Evolutionary conservation across 2,113 vertebrate species (phyloP), one percentile per base, ranked within the genome.

Genomic region (Epinephelus fuscoguttatus): DNA sequence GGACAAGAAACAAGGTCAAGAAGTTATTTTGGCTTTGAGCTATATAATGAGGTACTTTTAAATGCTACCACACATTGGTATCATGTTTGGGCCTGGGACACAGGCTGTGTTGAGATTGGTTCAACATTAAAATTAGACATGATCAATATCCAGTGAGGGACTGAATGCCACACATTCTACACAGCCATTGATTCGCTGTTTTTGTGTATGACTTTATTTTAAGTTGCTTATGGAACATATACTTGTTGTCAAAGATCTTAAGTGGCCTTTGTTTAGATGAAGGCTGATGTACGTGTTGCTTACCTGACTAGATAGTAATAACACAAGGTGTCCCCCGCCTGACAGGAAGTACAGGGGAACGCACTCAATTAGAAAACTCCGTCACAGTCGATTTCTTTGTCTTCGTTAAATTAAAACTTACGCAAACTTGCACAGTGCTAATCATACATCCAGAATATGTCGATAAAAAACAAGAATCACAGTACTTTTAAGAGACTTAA

Each of bases 211-310:
- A 11, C 15, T 73, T 85, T 77, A 42, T 52, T 74, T 70, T 19
- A 60, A 66, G 66, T 19, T 49, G 50, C 4, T 70, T 78, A 67
- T 68, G 8, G 11, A 47, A 21, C 14, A 17, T 82, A 42, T 42
- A 63, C 11, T 19, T 53, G 50, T 59, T 37, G 53, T 78, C n/a
- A 52, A 18, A 73, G 60, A 78, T 75, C 15, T 67, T 23, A 86
- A 73, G 74, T 84, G 83, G 80, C 79, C 72, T 89, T 89, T 86
- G 70, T 62, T 78, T 52, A 30, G 18, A 27, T 76, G 33, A 82
- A n/a, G 33, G 18, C 13, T 33, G 52, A 64, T 27, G 11, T 45
- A n/a, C 14, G 23, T 52, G 50, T 72, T 75, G 72, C 62, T 75
- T 84, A 33, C 47, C 50, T 33, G n/a, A 47, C 21, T 61, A 4